phyloP scores from a whole-genome alignment of 2,888 invertebrate species.

The Leucophora obtusa region DNA sequence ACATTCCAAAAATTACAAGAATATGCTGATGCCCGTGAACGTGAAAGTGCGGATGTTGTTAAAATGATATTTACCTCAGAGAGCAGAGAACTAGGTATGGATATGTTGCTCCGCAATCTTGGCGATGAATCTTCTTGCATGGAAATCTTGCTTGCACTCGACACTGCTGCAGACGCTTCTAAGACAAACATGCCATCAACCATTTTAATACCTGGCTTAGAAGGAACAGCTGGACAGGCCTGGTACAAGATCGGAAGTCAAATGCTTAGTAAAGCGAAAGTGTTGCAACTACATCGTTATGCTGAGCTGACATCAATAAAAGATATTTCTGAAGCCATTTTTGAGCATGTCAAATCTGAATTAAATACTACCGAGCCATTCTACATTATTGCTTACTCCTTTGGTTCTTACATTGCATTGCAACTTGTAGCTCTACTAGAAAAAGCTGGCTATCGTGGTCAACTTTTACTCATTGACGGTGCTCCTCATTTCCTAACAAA shows the following conservation, averaged over 20 bases:
- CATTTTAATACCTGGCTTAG: constrained; percentile 83
- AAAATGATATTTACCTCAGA: constrained; percentile 75
- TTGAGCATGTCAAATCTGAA: constrained; percentile 81
- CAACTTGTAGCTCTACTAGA: constrained; percentile 88
- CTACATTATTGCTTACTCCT: constrained; percentile 92
- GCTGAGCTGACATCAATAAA: constrained; percentile 68
- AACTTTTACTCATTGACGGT: constrained; percentile 89
- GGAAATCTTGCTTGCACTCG: constrained; percentile 80
- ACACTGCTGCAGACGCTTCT: constrained; percentile 74
- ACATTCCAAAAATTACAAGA: constrained; percentile 82
- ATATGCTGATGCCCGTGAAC: constrained; percentile 69
- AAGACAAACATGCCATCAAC: constrained; percentile 69
- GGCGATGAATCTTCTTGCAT: constrained; percentile 81
- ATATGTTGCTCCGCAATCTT: constrained; percentile 82
- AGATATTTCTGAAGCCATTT: constrained; percentile 70
- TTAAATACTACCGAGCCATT: constrained; percentile 82
- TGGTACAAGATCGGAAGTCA: constrained; percentile 75
- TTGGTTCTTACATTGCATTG: constrained; percentile 87
- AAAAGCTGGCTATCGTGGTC: constrained; percentile 82
- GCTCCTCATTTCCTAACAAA: constrained; percentile 85
- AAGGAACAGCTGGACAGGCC: constrained; percentile 81
- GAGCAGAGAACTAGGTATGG: constrained; percentile 79
- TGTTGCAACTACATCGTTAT: constrained; percentile 75
- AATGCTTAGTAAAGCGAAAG: constrained; percentile 69
- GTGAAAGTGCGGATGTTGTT: constrained; percentile 70